Percentiles rank a stretch among this genome's conserved stretches.
phyloP scores from a whole-genome alignment of 2,797 vertebrate genomes.

The Zenarchopterus dispar region DNA sequence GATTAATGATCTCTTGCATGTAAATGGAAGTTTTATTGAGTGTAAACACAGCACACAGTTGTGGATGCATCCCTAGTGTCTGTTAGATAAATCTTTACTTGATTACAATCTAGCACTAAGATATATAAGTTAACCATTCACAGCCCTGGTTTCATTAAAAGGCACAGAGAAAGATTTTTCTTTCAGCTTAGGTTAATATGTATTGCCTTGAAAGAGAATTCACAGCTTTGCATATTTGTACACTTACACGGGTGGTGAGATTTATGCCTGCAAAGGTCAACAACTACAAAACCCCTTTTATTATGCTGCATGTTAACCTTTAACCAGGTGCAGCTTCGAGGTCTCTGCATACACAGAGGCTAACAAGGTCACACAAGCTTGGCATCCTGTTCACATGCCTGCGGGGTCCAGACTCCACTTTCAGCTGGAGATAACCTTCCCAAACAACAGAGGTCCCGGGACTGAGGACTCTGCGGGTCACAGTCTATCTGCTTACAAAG shows the following conservation, averaged over 20 bases:
- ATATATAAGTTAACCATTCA: no score
- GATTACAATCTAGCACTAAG: conserved; percentile 1
- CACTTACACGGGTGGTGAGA: conserved; percentile 28
- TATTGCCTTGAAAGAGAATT: not conserved
- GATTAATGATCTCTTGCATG: no score
- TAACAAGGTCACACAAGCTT: conserved; percentile 67
- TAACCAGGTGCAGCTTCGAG: conserved; percentile 63
- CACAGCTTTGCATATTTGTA: conserved; percentile 11
- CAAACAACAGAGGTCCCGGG: conserved; percentile 62
- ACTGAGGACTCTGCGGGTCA: conserved; percentile 60
- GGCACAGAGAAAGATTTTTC: not conserved
- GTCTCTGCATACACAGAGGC: conserved; percentile 48
- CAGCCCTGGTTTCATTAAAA: not conserved
- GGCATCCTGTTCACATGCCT: conserved; percentile 54
- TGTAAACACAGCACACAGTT: not conserved
- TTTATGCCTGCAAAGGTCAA: conserved; percentile 41
- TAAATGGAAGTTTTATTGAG: not conserved
- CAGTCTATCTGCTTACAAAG: conserved; percentile 78
- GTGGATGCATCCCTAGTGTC: not conserved
- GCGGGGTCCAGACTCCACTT: conserved; percentile 56
- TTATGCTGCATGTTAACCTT: conserved; percentile 66
- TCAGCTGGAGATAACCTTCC: conserved; percentile 69
- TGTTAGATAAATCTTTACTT: not conserved
- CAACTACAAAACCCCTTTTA: conserved; percentile 51
- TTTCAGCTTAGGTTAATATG: conserved; percentile 1